Conservation (phyloP, 1,140 invertebrate species). For the Ooceraea biroi region DNA sequence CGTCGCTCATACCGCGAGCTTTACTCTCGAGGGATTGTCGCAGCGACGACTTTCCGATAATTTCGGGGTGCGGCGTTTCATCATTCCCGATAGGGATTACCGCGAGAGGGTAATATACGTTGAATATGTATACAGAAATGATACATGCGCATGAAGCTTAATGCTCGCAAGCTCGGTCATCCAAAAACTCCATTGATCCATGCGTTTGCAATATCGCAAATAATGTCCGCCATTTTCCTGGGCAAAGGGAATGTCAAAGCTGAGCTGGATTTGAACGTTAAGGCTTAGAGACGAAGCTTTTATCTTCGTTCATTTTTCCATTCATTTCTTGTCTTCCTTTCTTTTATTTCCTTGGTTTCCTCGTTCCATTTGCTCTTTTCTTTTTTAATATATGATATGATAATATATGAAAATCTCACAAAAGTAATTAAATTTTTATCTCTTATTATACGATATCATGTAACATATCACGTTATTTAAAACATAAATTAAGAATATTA, state of each 20-base stretch:
- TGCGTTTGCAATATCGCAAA: conserved; percentile 41
- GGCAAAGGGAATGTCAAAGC: conserved; percentile 10
- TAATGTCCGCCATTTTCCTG: conserved; percentile 27
- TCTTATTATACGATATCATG: conserved; percentile 3
- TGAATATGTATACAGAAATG: conserved; percentile 16
- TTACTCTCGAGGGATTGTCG: conserved; percentile 38
- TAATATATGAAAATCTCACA: neutral
- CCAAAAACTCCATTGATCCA: conserved; percentile 33
- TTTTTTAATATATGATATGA: neutral
- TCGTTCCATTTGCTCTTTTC: neutral
- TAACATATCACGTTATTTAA: neutral
- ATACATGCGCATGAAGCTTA: conserved; percentile 17
- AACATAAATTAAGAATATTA: conserved; percentile 9
- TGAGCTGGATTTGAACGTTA: neutral
- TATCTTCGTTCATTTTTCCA: neutral
- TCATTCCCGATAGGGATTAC: conserved; percentile 28
- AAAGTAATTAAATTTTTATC: conserved; percentile 21
- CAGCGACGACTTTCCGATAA: conserved; percentile 42
- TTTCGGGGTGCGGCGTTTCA: conserved; percentile 26
- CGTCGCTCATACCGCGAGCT: conserved; percentile 20
- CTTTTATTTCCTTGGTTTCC: neutral
- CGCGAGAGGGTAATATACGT: conserved; percentile 21
- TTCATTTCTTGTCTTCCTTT: no score
- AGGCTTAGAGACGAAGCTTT: conserved; percentile 2
- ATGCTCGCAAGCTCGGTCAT: conserved; percentile 1